Base-by-base conservation (phyloP, 2,888 invertebrate genomes). In the Agonum fuliginosum region DNA sequence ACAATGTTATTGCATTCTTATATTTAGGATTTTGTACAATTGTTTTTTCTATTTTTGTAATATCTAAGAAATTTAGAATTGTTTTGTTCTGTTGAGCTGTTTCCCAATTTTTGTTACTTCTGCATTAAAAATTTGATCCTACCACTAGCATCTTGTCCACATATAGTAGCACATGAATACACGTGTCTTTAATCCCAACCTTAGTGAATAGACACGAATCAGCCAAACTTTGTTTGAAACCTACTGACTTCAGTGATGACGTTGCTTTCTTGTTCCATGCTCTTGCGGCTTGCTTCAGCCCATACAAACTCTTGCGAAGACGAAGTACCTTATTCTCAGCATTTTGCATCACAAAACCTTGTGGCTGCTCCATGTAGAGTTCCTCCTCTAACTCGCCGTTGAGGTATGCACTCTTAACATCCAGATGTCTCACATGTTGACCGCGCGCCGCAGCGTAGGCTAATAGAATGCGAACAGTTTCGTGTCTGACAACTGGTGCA, bases 361-460 rank as follows among this genome's bases (percentile, higher is more conserved):
- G 20, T 48, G 37, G 43, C 72, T 6, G 34, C 41, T 22, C 30
- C 24, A 24, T 78, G 65, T 58, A 46, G 62, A 20, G 30, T 34
- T 30, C 30, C 43, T 81, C 34, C 81, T 75, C 1, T 82, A 74
- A 10, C 79, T 74, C 4, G 14, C 43, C 14, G n/a, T 30, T 30
- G 30, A 30, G 30, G 8, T 30, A 30, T 6, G 30, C 30, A 30
- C 30, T 30, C 8, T 30, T 6, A 30, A 30, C 8, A 30, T 30
- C 30, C 30, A 30, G 30, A 30, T 30, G 30, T 30, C 8, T 3
- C 3, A 30, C 30, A 30, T 30, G 30, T 5, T 5, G 30, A 8
- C 8, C 8, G 3, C 30, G 3, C 30, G 3, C 4, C 30, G 30
- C 30, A 30, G 30, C 30, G 3, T 5, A 8, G 8, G 8, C 30